phyloP scores from a whole-genome alignment of 2,888 invertebrate species.

The Julus scanicus region DNA sequence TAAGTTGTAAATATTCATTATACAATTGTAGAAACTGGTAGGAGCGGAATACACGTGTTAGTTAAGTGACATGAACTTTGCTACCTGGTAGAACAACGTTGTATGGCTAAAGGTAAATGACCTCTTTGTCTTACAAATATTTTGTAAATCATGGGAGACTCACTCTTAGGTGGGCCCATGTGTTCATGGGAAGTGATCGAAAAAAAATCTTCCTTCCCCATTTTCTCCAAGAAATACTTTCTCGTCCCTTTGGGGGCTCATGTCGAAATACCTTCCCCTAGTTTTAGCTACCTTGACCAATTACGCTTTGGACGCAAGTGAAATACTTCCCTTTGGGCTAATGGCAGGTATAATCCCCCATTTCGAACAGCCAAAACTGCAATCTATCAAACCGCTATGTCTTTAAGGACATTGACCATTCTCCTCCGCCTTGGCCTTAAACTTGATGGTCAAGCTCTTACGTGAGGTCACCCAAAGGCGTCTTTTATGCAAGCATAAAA shows the following conservation, averaged over 20 bases:
- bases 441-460: not conserved
- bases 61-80: not conserved
- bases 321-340: not conserved
- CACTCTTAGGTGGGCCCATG: not conserved
- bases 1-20: not conserved
- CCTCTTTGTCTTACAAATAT: not conserved
- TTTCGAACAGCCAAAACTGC: not conserved
- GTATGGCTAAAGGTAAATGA: constrained; percentile 35
- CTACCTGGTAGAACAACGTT: not conserved
- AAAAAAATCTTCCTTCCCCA: not conserved
- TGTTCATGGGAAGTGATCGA: not conserved
- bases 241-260: constrained; percentile 1
- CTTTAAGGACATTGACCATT: constrained; percentile 30
- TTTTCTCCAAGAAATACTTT: constrained; percentile 16
- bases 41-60: not conserved
- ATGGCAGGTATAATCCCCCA: not conserved
- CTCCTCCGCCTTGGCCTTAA: constrained; percentile 23
- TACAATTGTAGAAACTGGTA: not conserved
- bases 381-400: constrained; percentile 42
- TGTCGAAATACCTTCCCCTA: constrained; percentile 15
- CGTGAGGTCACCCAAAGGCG: constrained; percentile 24
- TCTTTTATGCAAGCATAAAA: not conserved
- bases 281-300: constrained; percentile 28
- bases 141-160: not conserved
- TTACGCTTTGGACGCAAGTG: not conserved